These are phyloP conservation scores for Spodoptera frugiperda DNA, from an alignment of 1,140 invertebrate species.

Conservation along the genomic window DNA sequence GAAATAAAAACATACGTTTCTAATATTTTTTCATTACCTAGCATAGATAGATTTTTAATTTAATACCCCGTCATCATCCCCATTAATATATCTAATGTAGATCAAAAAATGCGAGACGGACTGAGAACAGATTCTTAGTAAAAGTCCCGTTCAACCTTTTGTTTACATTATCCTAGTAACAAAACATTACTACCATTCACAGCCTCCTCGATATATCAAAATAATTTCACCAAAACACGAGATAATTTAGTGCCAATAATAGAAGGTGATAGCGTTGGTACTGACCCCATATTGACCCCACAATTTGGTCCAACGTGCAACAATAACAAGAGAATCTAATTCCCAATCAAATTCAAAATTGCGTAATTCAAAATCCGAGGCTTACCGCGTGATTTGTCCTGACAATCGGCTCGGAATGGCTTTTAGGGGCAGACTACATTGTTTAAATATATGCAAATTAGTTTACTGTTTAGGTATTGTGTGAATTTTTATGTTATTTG, in stretches of 20 bases:
- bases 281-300: not conserved
- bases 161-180: no score
- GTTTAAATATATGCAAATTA: not conserved
- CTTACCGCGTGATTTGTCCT: conserved; percentile 43
- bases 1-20: no score
- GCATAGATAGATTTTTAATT: no score
- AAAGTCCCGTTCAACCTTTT: no score
- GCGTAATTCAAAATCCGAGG: conserved; percentile 43
- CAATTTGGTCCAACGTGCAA: conserved; percentile 26
- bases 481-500: no score
- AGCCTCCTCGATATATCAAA: no score
- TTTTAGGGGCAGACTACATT: conserved; percentile 1
- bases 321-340: conserved; percentile 39
- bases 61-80: no score
- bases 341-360: conserved; percentile 38
- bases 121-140: no score
- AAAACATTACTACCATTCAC: no score
- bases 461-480: not conserved
- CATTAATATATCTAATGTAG: no score
- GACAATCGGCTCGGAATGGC: conserved; percentile 38
- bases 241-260: not conserved
- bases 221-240: not conserved
- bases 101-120: no score
- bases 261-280: not conserved
- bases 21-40: no score